Base-by-base conservation (phyloP, 2,797 vertebrate genomes). In the Chelidonichthys spinosus region DNA sequence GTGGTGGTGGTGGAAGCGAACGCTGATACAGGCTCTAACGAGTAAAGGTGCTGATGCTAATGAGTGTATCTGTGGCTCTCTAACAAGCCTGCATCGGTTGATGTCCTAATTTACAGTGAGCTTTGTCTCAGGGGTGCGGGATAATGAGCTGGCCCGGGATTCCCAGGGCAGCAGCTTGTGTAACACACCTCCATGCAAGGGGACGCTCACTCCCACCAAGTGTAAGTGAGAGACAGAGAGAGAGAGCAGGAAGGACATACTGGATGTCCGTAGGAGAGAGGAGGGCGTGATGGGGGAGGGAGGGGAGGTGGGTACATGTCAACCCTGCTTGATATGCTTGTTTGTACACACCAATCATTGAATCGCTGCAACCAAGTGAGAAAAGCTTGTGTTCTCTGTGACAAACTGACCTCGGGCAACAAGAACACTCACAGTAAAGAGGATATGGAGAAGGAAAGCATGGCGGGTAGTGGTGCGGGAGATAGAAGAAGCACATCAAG, bases 21-120 rank as follows among this genome's bases (percentile, higher is more conserved):
- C 5, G 75, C 87, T 71, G 89, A 91, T 87, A 55, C 74, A 52
- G 72, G 84, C 89, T 65, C 84, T 89, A 87, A 92, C 85, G 62
- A 88, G 88, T 65, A 85, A 87, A 94, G 93, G 91, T 93, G 92
- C 87, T 78, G 91, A 90, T 83, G 85, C 83, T 94, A 92, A 94
- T 86, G 90, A 92, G 87, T 46, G 67, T 78, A 86, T 91, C 86
- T 85, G 91, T 83, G 89, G 88, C 84, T 78, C 83, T 82, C 82
- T 91, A 93, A 93, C 88, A 74, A 93, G 89, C 79, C 78, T 43
- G 83, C 84, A 75, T 81, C 72, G 74, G 82, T 92, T 85, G 78
- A 89, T 91, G 91, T 87, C 88, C 92, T 91, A 83, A 90, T 93
- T 93, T 86, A 86, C 85, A 88, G 86, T 55, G 84, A 90, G 90